Conservation (phyloP, 2,113 vertebrate genomes). For the Gadus macrocephalus region DNA sequence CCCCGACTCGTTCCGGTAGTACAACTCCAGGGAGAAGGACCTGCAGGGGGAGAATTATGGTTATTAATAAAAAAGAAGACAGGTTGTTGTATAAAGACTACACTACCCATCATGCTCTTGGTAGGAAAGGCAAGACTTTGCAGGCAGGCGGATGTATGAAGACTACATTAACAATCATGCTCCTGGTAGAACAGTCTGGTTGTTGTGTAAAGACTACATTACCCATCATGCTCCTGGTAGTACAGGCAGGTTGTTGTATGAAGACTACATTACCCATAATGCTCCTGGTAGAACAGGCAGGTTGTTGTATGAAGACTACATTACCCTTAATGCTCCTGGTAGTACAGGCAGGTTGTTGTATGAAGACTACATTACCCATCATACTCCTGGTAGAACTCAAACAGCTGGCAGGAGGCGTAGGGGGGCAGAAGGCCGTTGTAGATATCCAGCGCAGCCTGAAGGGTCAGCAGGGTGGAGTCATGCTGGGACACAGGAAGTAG, state of each 20-base stretch:
- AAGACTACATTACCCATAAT: neutral
- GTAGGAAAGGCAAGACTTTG: neutral
- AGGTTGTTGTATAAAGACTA: neutral
- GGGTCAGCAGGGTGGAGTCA: slow-evolving; percentile 80
- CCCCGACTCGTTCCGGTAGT: slow-evolving; percentile 76
- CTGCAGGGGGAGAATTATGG: slow-evolving; percentile 31
- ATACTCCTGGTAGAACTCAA: slow-evolving; percentile 81
- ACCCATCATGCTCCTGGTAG: neutral
- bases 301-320: neutral
- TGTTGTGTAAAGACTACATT: neutral
- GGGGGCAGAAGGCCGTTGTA: slow-evolving; percentile 80
- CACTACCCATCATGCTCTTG: neutral
- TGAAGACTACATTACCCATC: slow-evolving; percentile 74
- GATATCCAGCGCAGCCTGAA: slow-evolving; percentile 81
- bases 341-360: neutral
- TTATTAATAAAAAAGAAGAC: neutral
- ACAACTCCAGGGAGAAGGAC: slow-evolving; percentile 76
- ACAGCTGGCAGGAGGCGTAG: slow-evolving; percentile 83
- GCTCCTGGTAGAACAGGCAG: neutral
- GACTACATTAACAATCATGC: neutral
- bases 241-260: neutral
- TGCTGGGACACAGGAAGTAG: slow-evolving; percentile 47
- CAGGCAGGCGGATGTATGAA: neutral
- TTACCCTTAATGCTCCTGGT: neutral
- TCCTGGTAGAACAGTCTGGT: neutral